A percentile compares a stretch with the other conserved stretches of the same genome.
Conservation (phyloP, 1,140 invertebrate genomes). For the Rhysida immarginata region DNA sequence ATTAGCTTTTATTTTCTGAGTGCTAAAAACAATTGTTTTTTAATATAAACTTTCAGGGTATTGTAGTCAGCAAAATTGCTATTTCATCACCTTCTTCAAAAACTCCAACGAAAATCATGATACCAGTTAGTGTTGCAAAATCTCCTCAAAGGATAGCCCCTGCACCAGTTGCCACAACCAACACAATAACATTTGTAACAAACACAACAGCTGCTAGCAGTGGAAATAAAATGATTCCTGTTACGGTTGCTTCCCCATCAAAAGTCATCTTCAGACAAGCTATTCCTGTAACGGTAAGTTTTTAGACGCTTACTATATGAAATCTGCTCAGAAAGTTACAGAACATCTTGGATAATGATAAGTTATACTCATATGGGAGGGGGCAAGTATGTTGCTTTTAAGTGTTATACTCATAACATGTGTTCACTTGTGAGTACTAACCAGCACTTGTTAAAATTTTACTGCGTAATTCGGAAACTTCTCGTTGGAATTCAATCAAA, state of each 20-base stretch:
- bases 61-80: slow-evolving; percentile 24
- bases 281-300: slow-evolving; percentile 13
- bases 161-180: slow-evolving; percentile 32
- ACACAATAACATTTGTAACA: slow-evolving; percentile 51
- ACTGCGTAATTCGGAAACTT: no score
- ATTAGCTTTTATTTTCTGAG: no score
- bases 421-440: no score
- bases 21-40: not conserved
- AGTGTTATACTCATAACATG: no score
- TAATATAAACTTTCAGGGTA: not conserved
- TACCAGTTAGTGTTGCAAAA: slow-evolving; percentile 25
- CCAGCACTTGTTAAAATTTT: no score
- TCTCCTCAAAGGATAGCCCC: slow-evolving; percentile 28
- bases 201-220: slow-evolving; percentile 40
- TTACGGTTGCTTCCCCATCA: slow-evolving; percentile 21
- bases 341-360: no score
- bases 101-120: slow-evolving; percentile 30
- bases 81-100: slow-evolving; percentile 24
- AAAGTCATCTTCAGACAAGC: slow-evolving; percentile 28
- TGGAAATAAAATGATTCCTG: not conserved
- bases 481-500: no score
- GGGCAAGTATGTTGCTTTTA: no score
- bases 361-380: no score
- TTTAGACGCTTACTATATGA: no score
- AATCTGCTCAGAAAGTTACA: no score